These are phyloP conservation scores for Araneus ventricosus DNA, from an alignment of 1,140 invertebrate genomes.

Conservation along the genomic window DNA sequence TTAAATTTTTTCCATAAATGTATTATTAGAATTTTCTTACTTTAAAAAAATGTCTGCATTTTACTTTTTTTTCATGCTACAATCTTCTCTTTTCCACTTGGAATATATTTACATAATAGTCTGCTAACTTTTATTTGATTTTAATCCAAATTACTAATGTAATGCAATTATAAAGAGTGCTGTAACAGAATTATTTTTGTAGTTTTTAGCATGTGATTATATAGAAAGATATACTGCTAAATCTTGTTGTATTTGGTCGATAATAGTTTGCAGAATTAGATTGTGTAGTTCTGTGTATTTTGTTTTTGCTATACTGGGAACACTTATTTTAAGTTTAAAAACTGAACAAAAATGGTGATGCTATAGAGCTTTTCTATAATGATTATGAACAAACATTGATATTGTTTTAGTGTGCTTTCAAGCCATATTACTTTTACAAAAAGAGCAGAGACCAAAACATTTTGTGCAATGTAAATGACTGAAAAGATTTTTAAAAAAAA, in stretches of 20 bases:
- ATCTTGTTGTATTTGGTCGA: neutral
- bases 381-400: neutral
- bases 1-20: neutral
- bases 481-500: neutral
- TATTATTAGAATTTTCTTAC: neutral
- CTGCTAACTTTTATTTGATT: neutral
- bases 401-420: neutral
- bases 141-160: neutral
- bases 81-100: neutral
- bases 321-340: neutral
- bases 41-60: neutral
- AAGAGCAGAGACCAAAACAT: neutral
- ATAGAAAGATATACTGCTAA: neutral
- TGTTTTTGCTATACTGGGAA: neutral
- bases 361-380: neutral
- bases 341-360: neutral
- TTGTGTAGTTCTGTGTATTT: neutral
- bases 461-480: neutral
- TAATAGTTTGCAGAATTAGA: conserved; percentile 10
- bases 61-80: neutral
- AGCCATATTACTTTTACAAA: neutral
- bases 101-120: neutral
- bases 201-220: conserved; percentile 8
- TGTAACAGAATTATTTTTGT: conserved; percentile 14
- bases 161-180: neutral